phyloP scores from a whole-genome alignment of 2,797 vertebrate species.

The Cygnus olor region DNA sequence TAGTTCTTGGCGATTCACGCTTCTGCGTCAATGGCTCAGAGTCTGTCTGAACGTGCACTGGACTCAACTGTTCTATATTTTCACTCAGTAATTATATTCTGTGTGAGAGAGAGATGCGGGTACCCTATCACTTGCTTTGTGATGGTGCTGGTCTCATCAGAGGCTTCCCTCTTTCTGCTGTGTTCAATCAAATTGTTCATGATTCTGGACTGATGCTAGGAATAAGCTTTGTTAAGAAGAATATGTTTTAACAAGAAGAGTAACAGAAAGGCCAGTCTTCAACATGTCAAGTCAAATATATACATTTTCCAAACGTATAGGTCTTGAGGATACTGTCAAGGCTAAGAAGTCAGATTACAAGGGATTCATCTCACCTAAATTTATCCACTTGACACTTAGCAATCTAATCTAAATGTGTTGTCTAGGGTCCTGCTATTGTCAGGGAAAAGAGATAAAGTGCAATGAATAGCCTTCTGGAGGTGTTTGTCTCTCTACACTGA shows the following conservation, averaged over 20 bases:
- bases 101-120: neutral
- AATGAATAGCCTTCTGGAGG: neutral
- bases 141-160: neutral
- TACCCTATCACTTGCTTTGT: neutral
- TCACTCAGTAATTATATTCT: neutral
- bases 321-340: neutral
- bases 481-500: neutral
- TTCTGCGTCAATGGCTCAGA: slow-evolving; percentile 7
- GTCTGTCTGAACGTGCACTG: slow-evolving; percentile 32
- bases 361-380: neutral
- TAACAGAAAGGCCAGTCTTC: neutral
- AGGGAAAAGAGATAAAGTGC: neutral
- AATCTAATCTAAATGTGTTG: slow-evolving; percentile 15
- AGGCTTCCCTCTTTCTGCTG: neutral
- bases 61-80: neutral
- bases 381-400: neutral
- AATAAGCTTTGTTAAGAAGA: neutral
- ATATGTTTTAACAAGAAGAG: neutral
- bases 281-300: neutral
- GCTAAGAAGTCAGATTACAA: neutral
- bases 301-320: neutral
- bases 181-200: neutral
- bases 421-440: neutral
- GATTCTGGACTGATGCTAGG: neutral
- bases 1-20: neutral